Evolutionary conservation across 2,797 vertebrate species (phyloP).

Genomic region (Enteromius anoplus): DNA sequence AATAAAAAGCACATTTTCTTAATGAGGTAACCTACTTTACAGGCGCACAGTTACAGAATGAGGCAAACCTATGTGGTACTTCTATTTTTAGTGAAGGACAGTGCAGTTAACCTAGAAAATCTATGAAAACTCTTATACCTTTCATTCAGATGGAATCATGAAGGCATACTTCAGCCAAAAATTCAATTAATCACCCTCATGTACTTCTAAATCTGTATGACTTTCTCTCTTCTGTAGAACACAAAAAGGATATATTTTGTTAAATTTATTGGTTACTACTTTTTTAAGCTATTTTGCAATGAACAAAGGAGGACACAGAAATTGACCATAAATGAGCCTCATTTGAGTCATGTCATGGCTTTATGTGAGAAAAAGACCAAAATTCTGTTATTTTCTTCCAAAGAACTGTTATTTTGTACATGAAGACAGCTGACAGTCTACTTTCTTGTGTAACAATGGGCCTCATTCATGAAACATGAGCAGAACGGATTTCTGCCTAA

Average conservation of each 20-base stretch:
- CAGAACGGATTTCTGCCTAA: neutral
- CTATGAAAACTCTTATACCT: neutral
- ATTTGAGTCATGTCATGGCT: neutral
- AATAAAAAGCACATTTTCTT: conserved; percentile 17
- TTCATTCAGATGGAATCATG: neutral
- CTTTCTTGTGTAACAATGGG: neutral
- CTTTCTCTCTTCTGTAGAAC: neutral
- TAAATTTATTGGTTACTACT: neutral
- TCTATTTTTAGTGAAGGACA: conserved; percentile 31
- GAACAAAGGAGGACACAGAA: neutral
- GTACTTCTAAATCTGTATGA: neutral
- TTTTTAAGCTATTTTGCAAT: neutral
- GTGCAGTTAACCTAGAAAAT: conserved; percentile 31
- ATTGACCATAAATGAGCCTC: no score
- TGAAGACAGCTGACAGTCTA: neutral
- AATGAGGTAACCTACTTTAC: conserved; percentile 30
- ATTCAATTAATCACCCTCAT: neutral
- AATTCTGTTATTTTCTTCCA: neutral
- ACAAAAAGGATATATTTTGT: neutral
- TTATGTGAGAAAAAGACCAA: neutral
- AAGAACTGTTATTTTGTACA: conserved; percentile 11
- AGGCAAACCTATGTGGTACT: conserved; percentile 15
- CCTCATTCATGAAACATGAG: conserved; percentile 3
- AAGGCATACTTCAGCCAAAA: neutral
- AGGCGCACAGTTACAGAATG: conserved; percentile 6